Percentiles rank a stretch among this genome's conserved stretches.
These are phyloP conservation scores for Neomorphus geoffroyi DNA, from an alignment of 2,797 vertebrate genomes.

Conservation along the genomic window DNA sequence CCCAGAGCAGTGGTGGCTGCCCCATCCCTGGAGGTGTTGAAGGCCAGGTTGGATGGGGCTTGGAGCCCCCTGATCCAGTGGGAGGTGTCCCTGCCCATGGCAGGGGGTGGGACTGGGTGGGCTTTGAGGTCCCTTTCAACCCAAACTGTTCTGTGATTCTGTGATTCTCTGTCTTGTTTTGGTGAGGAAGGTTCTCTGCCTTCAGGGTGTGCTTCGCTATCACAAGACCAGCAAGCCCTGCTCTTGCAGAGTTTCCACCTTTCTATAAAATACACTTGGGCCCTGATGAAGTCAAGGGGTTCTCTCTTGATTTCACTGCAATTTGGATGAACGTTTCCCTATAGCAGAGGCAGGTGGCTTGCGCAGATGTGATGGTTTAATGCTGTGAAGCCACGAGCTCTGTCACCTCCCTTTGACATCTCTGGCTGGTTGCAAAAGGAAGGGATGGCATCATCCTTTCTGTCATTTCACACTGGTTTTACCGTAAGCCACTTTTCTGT, in stretches of 20 bases:
- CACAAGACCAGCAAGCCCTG: background rate
- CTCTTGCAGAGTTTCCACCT: background rate
- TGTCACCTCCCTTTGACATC: background rate
- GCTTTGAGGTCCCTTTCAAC: too few relatives aligned
- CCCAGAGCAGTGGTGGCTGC: too few relatives aligned
- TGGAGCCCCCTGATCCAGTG: too few relatives aligned
- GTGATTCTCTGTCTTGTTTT: background rate
- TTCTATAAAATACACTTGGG: background rate
- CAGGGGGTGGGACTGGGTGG: too few relatives aligned
- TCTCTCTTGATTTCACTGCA: background rate
- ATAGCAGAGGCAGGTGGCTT: background rate
- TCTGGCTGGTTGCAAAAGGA: background rate
- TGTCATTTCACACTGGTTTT: background rate
- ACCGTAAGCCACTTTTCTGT: background rate
- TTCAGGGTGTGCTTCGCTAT: background rate
- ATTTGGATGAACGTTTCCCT: background rate
- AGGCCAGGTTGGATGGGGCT: too few relatives aligned
- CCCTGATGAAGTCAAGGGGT: background rate
- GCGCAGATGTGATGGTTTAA: rapidly evolving
- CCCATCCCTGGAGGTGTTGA: too few relatives aligned
- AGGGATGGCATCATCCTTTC: background rate
- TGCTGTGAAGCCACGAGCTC: rapidly evolving
- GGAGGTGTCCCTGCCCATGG: too few relatives aligned
- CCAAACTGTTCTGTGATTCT: too few relatives aligned
- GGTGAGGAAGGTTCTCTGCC: background rate